These are phyloP conservation scores for Cremastinae sp. DNA, from an alignment of 2,888 invertebrate species.

Conservation along the genomic window DNA sequence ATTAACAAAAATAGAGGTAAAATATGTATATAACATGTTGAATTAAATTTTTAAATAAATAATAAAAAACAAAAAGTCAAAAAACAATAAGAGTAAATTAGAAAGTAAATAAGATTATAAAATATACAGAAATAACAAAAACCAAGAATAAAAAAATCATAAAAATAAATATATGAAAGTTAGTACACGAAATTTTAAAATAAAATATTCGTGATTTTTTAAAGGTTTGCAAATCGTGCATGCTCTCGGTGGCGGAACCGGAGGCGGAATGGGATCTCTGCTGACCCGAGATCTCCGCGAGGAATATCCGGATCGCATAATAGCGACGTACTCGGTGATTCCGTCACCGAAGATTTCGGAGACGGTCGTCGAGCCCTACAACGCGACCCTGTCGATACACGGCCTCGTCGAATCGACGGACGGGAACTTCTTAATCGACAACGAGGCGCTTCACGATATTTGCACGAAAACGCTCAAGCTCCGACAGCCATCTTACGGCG, in stretches of 20 bases:
- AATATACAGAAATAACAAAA: no score
- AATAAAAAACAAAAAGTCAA: no score
- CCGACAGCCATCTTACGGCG: conserved; percentile 93
- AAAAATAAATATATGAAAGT: no score
- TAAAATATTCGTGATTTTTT: neutral
- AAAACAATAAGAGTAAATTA: no score
- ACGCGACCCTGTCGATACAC: conserved; percentile 92
- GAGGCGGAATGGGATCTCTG: conserved; percentile 88
- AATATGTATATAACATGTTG: no score
- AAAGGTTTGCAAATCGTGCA: conserved; percentile 89
- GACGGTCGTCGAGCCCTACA: conserved; percentile 95
- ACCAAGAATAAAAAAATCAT: no score
- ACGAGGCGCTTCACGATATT: conserved; percentile 94
- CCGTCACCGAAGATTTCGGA: conserved; percentile 92
- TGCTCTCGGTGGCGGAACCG: conserved; percentile 90
- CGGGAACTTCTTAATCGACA: conserved; percentile 94
- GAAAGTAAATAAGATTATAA: no score
- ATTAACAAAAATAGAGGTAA: neutral
- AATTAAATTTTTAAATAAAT: no score
- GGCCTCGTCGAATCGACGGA: conserved; percentile 93
- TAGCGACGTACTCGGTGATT: conserved; percentile 86
- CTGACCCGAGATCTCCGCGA: conserved; percentile 92
- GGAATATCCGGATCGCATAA: conserved; percentile 91
- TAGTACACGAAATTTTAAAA: neutral
- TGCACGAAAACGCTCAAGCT: conserved; percentile 93